phyloP scores from a whole-genome alignment of 2,797 vertebrate species.

The Mormyrus hasselquistii region DNA sequence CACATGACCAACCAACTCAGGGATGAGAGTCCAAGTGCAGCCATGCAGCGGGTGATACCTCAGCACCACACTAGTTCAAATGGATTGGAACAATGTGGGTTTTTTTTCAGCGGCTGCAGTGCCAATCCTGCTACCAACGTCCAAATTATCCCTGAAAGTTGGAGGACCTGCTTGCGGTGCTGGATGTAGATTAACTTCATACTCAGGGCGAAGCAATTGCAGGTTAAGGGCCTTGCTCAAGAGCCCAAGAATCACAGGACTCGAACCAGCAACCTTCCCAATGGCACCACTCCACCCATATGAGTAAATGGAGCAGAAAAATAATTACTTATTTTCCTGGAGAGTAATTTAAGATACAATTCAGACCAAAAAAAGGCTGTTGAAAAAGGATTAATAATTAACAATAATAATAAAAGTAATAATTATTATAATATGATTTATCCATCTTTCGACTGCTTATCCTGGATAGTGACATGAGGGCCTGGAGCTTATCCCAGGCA shows the following conservation, averaged over 20 bases:
- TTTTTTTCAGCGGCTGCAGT: background rate
- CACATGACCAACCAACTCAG: background rate
- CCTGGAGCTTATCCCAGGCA: background rate
- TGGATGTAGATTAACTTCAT: background rate
- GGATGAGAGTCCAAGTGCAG: background rate
- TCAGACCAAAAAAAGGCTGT: background rate
- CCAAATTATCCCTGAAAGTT: background rate
- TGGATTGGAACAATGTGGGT: background rate
- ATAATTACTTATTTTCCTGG: background rate
- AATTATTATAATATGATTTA: background rate
- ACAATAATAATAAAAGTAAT: background rate
- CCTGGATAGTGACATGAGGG: background rate
- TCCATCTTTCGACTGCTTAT: background rate
- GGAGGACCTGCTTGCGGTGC: background rate
- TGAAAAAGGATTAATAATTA: background rate
- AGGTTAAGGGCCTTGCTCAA: background rate
- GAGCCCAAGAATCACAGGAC: background rate
- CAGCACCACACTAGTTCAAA: background rate
- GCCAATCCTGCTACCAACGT: background rate
- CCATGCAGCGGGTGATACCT: background rate
- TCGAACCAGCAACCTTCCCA: background rate
- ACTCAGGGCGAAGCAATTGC: background rate
- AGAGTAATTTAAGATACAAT: background rate
- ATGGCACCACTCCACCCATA: background rate
- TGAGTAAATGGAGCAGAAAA: slow-evolving; percentile 20